phyloP scores from a whole-genome alignment of 2,797 vertebrate genomes.

The Ctenopoma kingsleyae region DNA sequence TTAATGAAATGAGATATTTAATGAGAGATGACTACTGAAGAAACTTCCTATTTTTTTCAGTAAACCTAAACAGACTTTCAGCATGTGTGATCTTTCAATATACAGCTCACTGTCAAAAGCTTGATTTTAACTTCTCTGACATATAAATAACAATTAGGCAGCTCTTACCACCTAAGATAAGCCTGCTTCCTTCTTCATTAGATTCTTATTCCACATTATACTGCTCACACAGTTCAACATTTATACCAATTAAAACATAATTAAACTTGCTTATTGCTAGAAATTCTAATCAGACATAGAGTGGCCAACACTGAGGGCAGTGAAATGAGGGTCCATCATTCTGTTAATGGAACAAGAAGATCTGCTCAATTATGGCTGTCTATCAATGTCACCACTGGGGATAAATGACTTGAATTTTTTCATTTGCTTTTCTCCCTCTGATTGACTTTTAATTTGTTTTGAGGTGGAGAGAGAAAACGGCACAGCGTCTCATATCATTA shows the following conservation, averaged over 20 bases:
- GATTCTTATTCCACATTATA: conserved; percentile 71
- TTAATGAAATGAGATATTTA: neutral
- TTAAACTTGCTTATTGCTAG: conserved; percentile 86
- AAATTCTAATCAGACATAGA: conserved; percentile 81
- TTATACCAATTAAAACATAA: conserved; percentile 87
- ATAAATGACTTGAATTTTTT: conserved; percentile 74
- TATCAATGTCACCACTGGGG: conserved; percentile 79
- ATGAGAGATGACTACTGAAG: too few relatives aligned
- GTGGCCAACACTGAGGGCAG: conserved; percentile 74
- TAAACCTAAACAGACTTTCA: conserved; percentile 12
- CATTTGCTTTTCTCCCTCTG: conserved; percentile 63
- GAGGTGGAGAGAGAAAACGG: conserved; percentile 52
- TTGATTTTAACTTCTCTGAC: conserved; percentile 57
- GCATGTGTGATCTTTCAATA: conserved; percentile 14
- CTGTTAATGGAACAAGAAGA: conserved; percentile 79
- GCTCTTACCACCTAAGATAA: conserved; percentile 67
- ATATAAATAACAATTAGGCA: conserved; percentile 87
- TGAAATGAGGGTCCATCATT: conserved; percentile 72
- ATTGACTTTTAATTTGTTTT: conserved; percentile 81
- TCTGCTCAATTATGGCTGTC: conserved; percentile 84
- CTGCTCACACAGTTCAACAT: conserved; percentile 79
- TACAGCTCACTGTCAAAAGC: conserved; percentile 28
- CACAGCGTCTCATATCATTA: conserved; percentile 62
- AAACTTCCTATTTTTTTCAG: conserved; percentile 7
- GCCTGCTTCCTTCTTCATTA: conserved; percentile 81